Conservation (phyloP, 2,888 invertebrate genomes). For the Mythimna vitellina region DNA sequence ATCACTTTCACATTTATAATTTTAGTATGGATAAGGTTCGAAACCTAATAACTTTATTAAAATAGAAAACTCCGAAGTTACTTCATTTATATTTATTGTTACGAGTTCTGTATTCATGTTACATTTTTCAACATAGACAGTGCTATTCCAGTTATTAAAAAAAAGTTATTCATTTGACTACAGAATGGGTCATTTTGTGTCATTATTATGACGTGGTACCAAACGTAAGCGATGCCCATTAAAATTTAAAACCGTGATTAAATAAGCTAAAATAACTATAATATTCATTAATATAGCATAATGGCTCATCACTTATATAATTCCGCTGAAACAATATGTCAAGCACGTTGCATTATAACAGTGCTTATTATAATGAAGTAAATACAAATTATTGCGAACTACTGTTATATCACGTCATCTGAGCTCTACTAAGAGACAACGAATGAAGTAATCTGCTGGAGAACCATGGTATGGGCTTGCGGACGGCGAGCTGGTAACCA, state of each 20-base stretch:
- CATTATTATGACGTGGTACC: neutral
- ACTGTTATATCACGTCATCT: neutral
- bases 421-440: no score
- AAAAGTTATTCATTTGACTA: neutral
- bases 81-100: neutral
- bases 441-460: no score
- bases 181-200: neutral
- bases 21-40: no score
- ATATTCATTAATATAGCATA: neutral
- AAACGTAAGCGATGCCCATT: neutral
- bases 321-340: slow-evolving; percentile 8
- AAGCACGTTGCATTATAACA: neutral
- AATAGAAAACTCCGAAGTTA: neutral
- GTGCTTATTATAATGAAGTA: neutral
- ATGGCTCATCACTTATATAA: slow-evolving; percentile 7
- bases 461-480: no score
- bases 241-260: neutral
- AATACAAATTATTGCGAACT: neutral
- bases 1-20: no score
- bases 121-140: neutral
- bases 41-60: neutral
- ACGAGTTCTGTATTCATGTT: neutral
- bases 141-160: neutral
- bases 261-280: neutral
- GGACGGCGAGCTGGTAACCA: no score